Conservation (phyloP, 35 echinoderm and acorn worm species). For the Stichopus chloronotus region DNA sequence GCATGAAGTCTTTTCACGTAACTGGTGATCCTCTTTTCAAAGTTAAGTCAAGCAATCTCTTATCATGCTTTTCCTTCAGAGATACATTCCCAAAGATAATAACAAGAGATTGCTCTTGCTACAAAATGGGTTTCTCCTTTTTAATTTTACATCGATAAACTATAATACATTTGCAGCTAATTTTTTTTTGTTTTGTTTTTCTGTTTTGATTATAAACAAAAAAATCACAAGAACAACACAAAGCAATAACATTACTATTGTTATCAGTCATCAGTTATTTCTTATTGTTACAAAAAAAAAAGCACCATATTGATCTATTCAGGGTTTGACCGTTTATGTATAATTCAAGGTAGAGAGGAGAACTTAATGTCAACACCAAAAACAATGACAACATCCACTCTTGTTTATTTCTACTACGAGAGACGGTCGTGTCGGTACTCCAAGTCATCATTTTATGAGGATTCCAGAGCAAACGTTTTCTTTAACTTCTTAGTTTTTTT, state of each 20-base stretch:
- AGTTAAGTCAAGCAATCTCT: no score
- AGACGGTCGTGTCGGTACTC: no score
- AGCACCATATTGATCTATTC: background rate
- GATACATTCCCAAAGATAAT: no score
- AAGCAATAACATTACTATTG: background rate
- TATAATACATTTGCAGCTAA: background rate
- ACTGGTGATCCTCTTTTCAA: no score
- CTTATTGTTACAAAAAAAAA: background rate
- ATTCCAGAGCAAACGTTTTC: no score
- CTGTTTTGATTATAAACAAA: background rate
- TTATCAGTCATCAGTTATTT: no score
- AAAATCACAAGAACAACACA: background rate
- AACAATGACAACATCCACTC: background rate
- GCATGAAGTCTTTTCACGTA: no score
- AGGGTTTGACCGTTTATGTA: background rate
- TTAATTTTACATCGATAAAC: background rate
- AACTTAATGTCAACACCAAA: background rate
- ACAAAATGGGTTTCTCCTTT: background rate
- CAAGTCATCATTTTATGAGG: no score
- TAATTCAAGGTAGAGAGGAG: background rate
- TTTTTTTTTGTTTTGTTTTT: background rate
- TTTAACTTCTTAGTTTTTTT: no score
- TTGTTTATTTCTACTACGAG: no score
- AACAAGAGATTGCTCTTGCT: no score
- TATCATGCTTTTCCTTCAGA: no score